phyloP scores from a whole-genome alignment of 2,888 invertebrate genomes.

The Periphyllus acericola region DNA sequence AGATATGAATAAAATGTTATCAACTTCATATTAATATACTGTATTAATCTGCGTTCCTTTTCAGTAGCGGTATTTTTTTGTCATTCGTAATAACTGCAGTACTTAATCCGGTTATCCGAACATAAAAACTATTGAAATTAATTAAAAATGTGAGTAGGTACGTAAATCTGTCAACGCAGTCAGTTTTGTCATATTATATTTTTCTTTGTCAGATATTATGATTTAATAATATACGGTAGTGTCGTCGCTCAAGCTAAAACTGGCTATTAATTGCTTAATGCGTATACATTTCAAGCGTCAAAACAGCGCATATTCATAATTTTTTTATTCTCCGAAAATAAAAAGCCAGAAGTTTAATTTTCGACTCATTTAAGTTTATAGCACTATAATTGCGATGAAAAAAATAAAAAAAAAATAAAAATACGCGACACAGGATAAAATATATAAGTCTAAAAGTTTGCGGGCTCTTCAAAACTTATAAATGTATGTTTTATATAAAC shows the following conservation, averaged over 20 bases:
- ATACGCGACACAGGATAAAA: background rate
- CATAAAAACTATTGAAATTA: background rate
- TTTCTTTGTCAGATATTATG: constrained; percentile 8
- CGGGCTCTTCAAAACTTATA: background rate
- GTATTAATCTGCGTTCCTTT: too few species aligned
- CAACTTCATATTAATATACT: too few species aligned
- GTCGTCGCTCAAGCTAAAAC: background rate
- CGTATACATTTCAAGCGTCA: background rate
- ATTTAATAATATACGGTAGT: background rate
- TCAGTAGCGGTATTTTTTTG: too few species aligned
- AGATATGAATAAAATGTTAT: too few species aligned
- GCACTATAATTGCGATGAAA: background rate
- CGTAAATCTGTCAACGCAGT: background rate
- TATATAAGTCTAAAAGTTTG: background rate
- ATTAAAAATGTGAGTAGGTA: background rate
- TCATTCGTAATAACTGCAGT: too few species aligned
- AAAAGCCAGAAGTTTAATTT: constrained; percentile 25
- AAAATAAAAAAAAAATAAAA: constrained; percentile 21
- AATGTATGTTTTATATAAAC: background rate
- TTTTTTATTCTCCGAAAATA: constrained; percentile 9
- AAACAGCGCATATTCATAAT: constrained; percentile 12
- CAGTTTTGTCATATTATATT: background rate
- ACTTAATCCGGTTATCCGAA: too few species aligned
- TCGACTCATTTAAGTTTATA: constrained; percentile 33
- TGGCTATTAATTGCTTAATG: constrained; percentile 24